phyloP scores from a whole-genome alignment of 2,888 invertebrate genomes.

The Netelia virgata region DNA sequence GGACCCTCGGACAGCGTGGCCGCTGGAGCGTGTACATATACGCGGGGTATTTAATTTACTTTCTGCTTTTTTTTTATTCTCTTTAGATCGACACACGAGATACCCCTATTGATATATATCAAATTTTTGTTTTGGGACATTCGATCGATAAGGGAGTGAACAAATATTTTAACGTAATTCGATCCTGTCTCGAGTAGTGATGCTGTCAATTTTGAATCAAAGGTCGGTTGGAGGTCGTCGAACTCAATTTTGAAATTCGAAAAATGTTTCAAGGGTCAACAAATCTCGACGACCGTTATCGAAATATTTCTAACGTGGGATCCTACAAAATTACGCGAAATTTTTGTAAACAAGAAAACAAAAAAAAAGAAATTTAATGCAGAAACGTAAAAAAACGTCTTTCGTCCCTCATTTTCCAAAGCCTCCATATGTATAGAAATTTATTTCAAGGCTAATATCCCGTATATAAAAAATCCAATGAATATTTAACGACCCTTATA shows the following conservation, averaged over 20 bases:
- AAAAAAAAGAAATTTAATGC: too few relatives aligned
- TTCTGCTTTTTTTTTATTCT: conserved; percentile 16
- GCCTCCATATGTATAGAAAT: not conserved
- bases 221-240: too few relatives aligned
- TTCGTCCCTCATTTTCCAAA: too few relatives aligned
- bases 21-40: conserved; percentile 37
- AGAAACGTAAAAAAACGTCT: too few relatives aligned
- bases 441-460: not conserved
- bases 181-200: not conserved
- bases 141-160: conserved; percentile 19
- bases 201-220: too few relatives aligned
- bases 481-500: not conserved
- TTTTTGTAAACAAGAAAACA: too few relatives aligned
- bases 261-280: too few relatives aligned
- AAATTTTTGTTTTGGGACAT: conserved; percentile 20
- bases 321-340: too few relatives aligned
- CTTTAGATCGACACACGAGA: conserved; percentile 6
- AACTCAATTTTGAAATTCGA: too few relatives aligned
- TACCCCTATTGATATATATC: conserved; percentile 38
- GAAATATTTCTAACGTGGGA: too few relatives aligned
- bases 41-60: conserved; percentile 48
- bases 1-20: conserved; percentile 30
- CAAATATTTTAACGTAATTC: conserved; percentile 19
- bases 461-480: not conserved
- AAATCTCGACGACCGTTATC: too few relatives aligned